Percentiles rank a stretch among this genome's conserved stretches.
Conservation (phyloP, 2,113 vertebrate species). For the Sturnira hondurensis region DNA sequence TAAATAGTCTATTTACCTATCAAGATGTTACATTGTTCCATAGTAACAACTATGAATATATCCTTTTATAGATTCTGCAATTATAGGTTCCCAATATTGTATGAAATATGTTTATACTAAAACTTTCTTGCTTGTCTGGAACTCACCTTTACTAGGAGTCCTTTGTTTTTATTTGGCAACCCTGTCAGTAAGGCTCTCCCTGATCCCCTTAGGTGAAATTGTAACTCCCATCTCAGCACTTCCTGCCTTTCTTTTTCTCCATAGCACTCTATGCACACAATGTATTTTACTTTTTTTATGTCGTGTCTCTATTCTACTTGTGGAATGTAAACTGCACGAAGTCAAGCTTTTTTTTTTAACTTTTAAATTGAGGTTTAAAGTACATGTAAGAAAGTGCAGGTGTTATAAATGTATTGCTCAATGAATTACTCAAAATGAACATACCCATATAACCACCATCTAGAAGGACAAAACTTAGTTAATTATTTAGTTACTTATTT, state of each 20-base stretch:
- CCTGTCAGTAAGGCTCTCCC: background rate
- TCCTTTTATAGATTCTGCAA: background rate
- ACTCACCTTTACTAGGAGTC: background rate
- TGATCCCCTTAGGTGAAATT: background rate
- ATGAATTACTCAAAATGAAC: background rate
- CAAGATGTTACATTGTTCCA: background rate
- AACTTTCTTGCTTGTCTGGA: background rate
- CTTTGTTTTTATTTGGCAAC: background rate
- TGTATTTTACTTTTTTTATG: background rate
- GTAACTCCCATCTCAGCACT: background rate
- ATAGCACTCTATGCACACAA: background rate
- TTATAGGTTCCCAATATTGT: background rate
- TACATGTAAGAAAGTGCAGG: background rate
- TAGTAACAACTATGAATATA: background rate
- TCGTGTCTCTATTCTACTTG: background rate
- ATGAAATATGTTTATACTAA: background rate
- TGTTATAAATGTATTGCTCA: background rate
- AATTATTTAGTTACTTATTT: too few relatives aligned
- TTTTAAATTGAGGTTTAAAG: background rate
- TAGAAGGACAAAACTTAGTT: background rate
- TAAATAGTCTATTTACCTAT: background rate
- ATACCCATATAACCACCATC: background rate
- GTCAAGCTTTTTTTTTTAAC: background rate
- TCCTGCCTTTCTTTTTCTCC: background rate
- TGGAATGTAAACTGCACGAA: background rate